These are phyloP conservation scores for Agonopterix alstromeriana DNA, from an alignment of 2,888 invertebrate genomes.

Conservation along the genomic window DNA sequence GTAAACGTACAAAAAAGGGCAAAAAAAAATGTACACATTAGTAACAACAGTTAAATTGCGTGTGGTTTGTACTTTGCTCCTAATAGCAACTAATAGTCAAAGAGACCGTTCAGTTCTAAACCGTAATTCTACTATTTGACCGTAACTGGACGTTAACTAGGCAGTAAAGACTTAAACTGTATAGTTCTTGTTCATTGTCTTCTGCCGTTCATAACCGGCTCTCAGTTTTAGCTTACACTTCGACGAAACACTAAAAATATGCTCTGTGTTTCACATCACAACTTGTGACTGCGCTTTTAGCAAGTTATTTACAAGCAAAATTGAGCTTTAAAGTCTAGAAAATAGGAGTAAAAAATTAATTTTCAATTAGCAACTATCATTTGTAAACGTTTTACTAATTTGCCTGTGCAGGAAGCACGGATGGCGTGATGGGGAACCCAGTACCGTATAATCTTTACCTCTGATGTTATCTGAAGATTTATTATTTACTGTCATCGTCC, in stretches of 20 bases:
- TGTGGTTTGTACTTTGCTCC: constrained; percentile 1
- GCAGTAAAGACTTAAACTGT: constrained; percentile 44
- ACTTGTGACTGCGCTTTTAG: constrained; percentile 15
- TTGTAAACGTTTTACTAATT: constrained; percentile 65
- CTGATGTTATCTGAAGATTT: constrained; percentile 75
- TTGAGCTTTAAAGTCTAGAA: constrained; percentile 23
- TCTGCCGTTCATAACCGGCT: constrained; percentile 40
- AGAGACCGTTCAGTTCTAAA: constrained; percentile 5
- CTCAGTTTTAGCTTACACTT: constrained; percentile 54
- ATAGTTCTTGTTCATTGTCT: constrained; percentile 59
- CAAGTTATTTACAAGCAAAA: constrained; percentile 15
- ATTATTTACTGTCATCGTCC: constrained; percentile 70
- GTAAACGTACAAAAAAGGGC: constrained; percentile 11
- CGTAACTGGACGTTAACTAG: constrained; percentile 46
- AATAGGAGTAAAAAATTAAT: constrained; percentile 22
- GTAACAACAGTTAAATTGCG: background rate
- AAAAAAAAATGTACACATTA: constrained; percentile 5
- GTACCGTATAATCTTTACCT: constrained; percentile 71
- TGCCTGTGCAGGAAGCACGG: constrained; percentile 72
- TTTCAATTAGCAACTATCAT: constrained; percentile 12
- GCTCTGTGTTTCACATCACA: constrained; percentile 39
- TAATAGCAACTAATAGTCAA: constrained; percentile 4
- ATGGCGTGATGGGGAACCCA: constrained; percentile 66
- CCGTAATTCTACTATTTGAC: constrained; percentile 22
- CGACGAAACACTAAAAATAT: constrained; percentile 71